Conservation (phyloP, 2,113 vertebrate genomes). For the Leucoraja erinaceus region DNA sequence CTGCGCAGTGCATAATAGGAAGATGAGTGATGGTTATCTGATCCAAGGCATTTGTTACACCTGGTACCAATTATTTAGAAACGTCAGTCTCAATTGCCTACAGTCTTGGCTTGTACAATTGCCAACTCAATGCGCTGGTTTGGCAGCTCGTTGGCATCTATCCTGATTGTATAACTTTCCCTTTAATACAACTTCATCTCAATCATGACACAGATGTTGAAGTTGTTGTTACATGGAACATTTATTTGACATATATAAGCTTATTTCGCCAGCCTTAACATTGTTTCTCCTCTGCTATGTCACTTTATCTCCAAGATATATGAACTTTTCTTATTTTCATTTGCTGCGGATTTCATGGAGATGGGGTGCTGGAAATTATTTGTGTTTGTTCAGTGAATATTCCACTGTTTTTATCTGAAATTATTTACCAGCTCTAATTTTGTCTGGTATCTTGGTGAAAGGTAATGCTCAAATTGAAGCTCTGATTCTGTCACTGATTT, state of each 20-base stretch:
- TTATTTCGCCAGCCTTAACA: neutral
- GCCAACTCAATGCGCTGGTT: neutral
- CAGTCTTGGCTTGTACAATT: neutral
- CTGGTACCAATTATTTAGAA: slow-evolving; percentile 1
- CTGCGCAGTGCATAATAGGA: neutral
- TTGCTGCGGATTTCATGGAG: neutral
- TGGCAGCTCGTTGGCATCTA: neutral
- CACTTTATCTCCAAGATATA: neutral
- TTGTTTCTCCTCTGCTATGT: neutral
- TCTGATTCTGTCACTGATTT: neutral
- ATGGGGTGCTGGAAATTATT: neutral
- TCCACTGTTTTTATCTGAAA: neutral
- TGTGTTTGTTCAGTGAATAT: neutral
- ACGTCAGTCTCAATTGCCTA: neutral
- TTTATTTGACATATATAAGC: neutral
- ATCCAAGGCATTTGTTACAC: neutral
- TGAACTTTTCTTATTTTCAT: neutral
- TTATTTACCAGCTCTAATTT: neutral
- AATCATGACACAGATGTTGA: neutral
- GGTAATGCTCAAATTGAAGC: neutral
- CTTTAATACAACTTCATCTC: neutral
- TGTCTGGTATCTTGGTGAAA: neutral
- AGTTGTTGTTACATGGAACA: neutral
- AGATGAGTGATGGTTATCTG: neutral
- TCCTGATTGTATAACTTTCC: neutral